Evolutionary conservation across 2,888 invertebrate genomes (phyloP), one percentile per base, ranked within the genome.

Genomic region (Mallateleia sp.): DNA sequence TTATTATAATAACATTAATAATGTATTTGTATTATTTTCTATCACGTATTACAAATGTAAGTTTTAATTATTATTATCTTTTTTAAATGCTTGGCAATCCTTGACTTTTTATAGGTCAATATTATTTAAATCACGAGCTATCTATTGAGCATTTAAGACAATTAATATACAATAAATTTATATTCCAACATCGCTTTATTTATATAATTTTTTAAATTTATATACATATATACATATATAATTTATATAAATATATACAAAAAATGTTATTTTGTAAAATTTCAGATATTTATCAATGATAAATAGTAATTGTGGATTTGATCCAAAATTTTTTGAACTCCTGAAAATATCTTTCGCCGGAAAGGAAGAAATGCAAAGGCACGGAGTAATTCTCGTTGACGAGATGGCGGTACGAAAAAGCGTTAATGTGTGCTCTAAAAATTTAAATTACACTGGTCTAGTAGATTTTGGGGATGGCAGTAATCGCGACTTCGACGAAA

Each of bases 371-470:
- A 47, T 67, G 28, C 72, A 84, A n/a, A 38, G 42, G 20, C 79
- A 85, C 38, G 85, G 78, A 22, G 22, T 85, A 5, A 25, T 88
- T 34, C 25, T 88, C n/a, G 34, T 88, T n/a, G 87, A 88, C 60
- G 87, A 88, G 60, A 89, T 89, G 24, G 9, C 52, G 18, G 60
- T 79, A 8, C 52, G 84, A 56, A 50, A 81, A 45, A 74, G 50
- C 38, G 42, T 89, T 14, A 32, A 38, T 52, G 72, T 90, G 14
- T 72, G 79, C 52, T 45, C 72, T 32, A 80, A 74, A 54, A 89
- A 58, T 7, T 24, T 90, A 52, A 85, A 66, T 15, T 77, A 72
- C 11, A 60, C 47, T 34, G 87, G 89, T 24, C 60, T 88, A 9
- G 34, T 50, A 38, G 87, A 90, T 74, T 87, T 89, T 67, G 85